A percentile compares a stretch with the other conserved stretches of the same genome.
Evolutionary conservation across 1,140 invertebrate genomes (phyloP).

Genomic region (Diabrotica virgifera): DNA sequence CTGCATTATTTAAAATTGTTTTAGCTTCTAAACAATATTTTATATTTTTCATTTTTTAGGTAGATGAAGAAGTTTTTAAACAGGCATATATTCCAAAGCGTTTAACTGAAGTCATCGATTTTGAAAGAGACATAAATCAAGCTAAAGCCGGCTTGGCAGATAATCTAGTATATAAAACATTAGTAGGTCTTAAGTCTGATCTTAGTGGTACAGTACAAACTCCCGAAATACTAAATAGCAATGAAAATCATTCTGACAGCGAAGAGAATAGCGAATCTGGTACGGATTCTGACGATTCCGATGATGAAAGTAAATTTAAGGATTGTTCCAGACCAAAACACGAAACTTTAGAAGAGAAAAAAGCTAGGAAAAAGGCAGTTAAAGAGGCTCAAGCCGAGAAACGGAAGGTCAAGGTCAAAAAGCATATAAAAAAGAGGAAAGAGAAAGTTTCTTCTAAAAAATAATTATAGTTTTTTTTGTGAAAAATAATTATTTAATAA

Average conservation of each 20-base stretch:
- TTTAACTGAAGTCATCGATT: conserved; percentile 87
- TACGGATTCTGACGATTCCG: conserved; percentile 42
- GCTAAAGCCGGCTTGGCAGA: conserved; percentile 71
- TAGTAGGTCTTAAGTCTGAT: conserved; percentile 80
- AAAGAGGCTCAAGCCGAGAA: conserved; percentile 90
- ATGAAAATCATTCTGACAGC: conserved; percentile 48
- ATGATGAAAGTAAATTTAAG: conserved; percentile 59
- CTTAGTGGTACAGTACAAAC: conserved; percentile 66
- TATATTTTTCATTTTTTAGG: conserved; percentile 28
- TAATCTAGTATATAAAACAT: conserved; percentile 78
- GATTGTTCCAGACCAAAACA: conserved; percentile 73
- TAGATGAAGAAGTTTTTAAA: conserved; percentile 90
- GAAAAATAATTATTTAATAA: background rate
- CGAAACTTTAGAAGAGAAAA: conserved; percentile 85
- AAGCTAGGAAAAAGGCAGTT: conserved; percentile 78
- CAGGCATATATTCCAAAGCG: conserved; percentile 92
- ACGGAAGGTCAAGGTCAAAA: conserved; percentile 89
- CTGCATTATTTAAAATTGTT: no score
- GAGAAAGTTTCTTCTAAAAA: conserved; percentile 55
- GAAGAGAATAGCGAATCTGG: conserved; percentile 49
- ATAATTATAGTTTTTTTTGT: conserved; percentile 12
- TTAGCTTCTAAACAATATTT: no score
- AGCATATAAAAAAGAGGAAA: conserved; percentile 92
- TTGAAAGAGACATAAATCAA: conserved; percentile 83
- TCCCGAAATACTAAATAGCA: conserved; percentile 55